Percentiles rank a stretch among this genome's conserved stretches.
phyloP scores from a whole-genome alignment of 2,888 invertebrate genomes.

The Caradrina clavipalpis region DNA sequence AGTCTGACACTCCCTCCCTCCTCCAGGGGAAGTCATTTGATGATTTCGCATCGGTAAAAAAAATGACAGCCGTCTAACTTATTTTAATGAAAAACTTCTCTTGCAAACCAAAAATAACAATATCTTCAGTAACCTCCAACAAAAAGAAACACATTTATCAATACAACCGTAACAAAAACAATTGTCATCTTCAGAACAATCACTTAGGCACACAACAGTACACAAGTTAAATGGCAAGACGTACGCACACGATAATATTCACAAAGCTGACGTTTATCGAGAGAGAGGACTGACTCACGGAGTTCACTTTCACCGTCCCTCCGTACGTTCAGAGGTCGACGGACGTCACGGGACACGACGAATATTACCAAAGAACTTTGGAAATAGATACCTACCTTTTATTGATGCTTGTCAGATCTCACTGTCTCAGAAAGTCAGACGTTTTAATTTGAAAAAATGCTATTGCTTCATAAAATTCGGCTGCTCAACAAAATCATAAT shows the following conservation, averaged over 20 bases:
- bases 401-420: conserved; percentile 2
- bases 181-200: conserved; percentile 24
- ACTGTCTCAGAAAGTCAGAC: not conserved
- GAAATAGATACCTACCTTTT: conserved; percentile 1
- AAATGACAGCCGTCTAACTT: not conserved
- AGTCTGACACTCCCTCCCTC: too few species aligned
- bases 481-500: not conserved
- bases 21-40: too few species aligned
- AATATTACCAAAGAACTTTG: conserved; percentile 28
- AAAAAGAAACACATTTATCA: conserved; percentile 1
- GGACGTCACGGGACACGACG: conserved; percentile 37
- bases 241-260: conserved; percentile 62
- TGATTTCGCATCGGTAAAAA: too few species aligned
- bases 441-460: not conserved
- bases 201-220: conserved; percentile 44
- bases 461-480: not conserved
- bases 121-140: not conserved
- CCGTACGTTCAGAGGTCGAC: conserved; percentile 45
- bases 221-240: conserved; percentile 36
- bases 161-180: conserved; percentile 15
- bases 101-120: not conserved
- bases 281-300: conserved; percentile 82
- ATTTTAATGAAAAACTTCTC: not conserved
- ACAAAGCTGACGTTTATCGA: conserved; percentile 75
- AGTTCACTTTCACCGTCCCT: conserved; percentile 85